phyloP scores from a whole-genome alignment of 2,797 vertebrate species.

The Epinephelus malabaricus region DNA sequence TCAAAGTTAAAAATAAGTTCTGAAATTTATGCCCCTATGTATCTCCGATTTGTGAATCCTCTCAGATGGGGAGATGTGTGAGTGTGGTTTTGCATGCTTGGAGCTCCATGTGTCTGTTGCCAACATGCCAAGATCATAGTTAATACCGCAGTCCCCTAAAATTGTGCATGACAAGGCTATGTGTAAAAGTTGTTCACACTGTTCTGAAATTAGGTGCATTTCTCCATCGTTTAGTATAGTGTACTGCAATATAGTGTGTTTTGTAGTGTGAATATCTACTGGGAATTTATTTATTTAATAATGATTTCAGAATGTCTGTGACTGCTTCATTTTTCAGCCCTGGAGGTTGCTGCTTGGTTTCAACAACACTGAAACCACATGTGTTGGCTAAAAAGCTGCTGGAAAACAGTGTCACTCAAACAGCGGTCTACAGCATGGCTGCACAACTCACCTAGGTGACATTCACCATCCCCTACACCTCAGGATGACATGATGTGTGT shows the following conservation, averaged over 20 bases:
- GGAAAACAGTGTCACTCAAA: too few relatives aligned
- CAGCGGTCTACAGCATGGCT: too few relatives aligned
- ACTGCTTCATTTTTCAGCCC: too few relatives aligned
- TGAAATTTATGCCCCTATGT: not conserved
- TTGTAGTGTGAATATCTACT: too few relatives aligned
- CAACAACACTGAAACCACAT: too few relatives aligned
- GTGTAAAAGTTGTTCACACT: not conserved
- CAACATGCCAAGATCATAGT: not conserved
- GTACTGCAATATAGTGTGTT: not conserved
- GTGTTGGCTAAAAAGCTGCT: too few relatives aligned
- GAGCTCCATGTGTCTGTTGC: not conserved
- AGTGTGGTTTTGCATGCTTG: not conserved
- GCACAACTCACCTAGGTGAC: too few relatives aligned
- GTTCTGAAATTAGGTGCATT: not conserved
- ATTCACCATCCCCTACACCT: too few relatives aligned
- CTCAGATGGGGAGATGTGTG: not conserved
- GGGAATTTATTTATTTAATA: not conserved
- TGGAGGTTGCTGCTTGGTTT: too few relatives aligned
- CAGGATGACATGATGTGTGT: too few relatives aligned
- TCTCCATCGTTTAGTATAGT: not conserved
- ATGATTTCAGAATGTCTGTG: too few relatives aligned
- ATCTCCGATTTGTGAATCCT: not conserved
- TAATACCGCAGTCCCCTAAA: not conserved
- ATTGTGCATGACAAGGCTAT: not conserved
- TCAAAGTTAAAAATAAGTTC: not conserved